These are phyloP conservation scores for Aramus guarauna DNA, from an alignment of 2,113 vertebrate genomes.

Conservation along the genomic window DNA sequence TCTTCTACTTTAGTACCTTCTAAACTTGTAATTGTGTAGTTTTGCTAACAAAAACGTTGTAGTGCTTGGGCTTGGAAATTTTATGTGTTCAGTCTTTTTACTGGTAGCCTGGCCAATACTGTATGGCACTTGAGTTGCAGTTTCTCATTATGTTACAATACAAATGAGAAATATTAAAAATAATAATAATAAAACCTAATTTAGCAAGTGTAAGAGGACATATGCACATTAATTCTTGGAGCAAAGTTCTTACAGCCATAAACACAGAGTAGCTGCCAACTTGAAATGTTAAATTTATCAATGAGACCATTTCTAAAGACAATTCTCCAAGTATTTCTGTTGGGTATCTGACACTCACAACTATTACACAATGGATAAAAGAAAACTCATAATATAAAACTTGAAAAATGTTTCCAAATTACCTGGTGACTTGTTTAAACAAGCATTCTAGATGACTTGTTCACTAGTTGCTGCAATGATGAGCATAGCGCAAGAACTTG, in stretches of 20 bases:
- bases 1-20: not conserved
- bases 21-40: not conserved
- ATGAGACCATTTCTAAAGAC: not conserved
- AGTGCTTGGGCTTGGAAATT: not conserved
- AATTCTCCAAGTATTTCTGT: not conserved
- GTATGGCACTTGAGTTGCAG: not conserved
- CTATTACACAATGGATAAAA: not conserved
- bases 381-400: not conserved
- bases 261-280: not conserved
- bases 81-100: not conserved
- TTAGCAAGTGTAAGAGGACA: not conserved
- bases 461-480: not conserved
- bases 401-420: not conserved
- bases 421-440: not conserved
- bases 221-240: not conserved
- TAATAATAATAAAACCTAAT: not conserved
- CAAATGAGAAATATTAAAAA: not conserved
- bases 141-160: not conserved
- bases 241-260: not conserved
- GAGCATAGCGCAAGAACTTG: not conserved
- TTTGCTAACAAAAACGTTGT: not conserved
- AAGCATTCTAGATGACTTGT: not conserved
- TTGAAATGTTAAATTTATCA: not conserved
- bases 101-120: not conserved
- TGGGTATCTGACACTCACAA: not conserved